Evolutionary conservation across 2,888 invertebrate species (phyloP).

Genomic region (Trissoscelio sp.): DNA sequence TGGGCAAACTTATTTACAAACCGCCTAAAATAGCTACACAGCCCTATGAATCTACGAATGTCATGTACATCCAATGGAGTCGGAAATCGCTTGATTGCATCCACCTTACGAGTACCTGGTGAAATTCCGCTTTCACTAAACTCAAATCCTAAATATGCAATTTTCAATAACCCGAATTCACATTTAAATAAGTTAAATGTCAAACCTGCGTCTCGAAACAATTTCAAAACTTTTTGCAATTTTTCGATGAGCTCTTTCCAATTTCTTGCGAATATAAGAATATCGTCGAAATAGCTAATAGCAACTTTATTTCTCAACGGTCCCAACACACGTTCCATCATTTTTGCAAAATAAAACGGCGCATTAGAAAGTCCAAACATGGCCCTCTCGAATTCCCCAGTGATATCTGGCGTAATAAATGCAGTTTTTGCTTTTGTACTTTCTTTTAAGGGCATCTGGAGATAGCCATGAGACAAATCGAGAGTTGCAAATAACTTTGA

Average conservation of each 20-base stretch:
- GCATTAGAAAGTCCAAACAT: conserved; percentile 77
- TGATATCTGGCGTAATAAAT: conserved; percentile 68
- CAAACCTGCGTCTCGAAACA: conserved; percentile 43
- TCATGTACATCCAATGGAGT: no score
- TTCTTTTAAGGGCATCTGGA: conserved; percentile 12
- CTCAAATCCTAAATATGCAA: no score
- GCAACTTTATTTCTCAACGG: conserved; percentile 64
- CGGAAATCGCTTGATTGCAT: no score
- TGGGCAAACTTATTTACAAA: no score
- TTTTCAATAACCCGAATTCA: no score
- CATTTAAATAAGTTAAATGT: conserved; percentile 20
- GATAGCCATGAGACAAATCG: conserved; percentile 11
- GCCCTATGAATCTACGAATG: no score
- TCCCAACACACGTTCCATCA: conserved; percentile 72
- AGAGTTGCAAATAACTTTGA: conserved; percentile 9
- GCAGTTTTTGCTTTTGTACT: conserved; percentile 9
- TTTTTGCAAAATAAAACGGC: conserved; percentile 73
- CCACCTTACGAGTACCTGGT: no score
- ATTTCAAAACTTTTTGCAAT: conserved; percentile 43
- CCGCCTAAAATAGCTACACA: no score
- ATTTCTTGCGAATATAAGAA: conserved; percentile 70
- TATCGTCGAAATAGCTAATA: conserved; percentile 76
- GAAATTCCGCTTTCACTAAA: no score
- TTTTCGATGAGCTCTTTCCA: conserved; percentile 70
- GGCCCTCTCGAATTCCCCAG: conserved; percentile 74